Base-by-base conservation (phyloP, 2,113 vertebrate species). In the Cyphomyrus discorhynchus region DNA sequence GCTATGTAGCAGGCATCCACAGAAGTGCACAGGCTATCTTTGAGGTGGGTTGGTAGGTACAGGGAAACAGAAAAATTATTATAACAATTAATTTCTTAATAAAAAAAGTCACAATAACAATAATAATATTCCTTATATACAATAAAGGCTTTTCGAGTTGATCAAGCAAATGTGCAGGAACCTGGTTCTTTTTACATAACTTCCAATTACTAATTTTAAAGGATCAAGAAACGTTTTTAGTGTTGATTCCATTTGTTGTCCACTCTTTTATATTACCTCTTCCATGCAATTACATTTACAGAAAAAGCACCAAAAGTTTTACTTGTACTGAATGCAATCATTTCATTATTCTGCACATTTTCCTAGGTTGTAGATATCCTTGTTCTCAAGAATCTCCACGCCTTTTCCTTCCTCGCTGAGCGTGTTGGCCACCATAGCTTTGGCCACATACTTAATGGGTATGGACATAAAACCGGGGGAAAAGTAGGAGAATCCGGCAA, bases 301-400 rank as follows among this genome's bases (percentile, higher is more conserved):
- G 85, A 27, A 50, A 50, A 87, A 56, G 50, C 31, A 87, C 17
- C 85, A 87, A 53, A 35, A 35, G 31, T 15, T 53, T 56, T 15
- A 39, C 39, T 50, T 49, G 49, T 19, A 49, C n/a, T 53, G 50
- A 52, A 87, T 35, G 15, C 31, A 87, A 53, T 42, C 27, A 49
- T 56, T 77, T 90, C 56, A 93, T 90, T 94, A 93, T 70, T 45
- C 91, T 4, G 89, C 45, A 0, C 85, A 90, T 88, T 95, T 96
- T 21, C 95, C 95, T 90, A 96, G 93, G 3, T 66, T 8, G 2
- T 92, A 86, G 42, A 97, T 96, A 90, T 90, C 93, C 89, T 96
- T 95, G 92, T 97, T 97, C 52, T 97, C 96, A 88, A 97, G 94
- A 90, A 97, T 93, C 5, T 91, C 96, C 2, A 77, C 92, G 88